phyloP scores from a whole-genome alignment of 1,140 invertebrate genomes.

The Trichonephila inaurata region DNA sequence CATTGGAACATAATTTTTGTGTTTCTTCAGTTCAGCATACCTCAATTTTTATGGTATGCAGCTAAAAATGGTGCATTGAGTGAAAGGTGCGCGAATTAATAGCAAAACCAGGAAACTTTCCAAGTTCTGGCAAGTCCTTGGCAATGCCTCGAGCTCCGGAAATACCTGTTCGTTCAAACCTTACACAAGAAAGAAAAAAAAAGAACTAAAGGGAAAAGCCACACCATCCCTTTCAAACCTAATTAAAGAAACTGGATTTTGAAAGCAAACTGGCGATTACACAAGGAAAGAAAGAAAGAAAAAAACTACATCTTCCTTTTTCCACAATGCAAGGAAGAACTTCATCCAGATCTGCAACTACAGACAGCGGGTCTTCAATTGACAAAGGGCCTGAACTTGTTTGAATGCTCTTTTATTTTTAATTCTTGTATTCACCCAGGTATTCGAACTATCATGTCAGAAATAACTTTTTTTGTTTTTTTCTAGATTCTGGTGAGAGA shows the following conservation, averaged over 20 bases:
- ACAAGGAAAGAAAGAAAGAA: not conserved
- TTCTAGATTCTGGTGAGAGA: not conserved
- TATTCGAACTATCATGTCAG: not conserved
- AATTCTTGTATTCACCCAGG: not conserved
- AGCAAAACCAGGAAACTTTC: conserved; percentile 17
- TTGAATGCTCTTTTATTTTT: not conserved
- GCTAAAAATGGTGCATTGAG: conserved; percentile 7
- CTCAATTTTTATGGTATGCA: not conserved
- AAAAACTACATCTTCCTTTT: not conserved
- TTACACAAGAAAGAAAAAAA: not conserved
- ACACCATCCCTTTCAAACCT: conserved; percentile 28
- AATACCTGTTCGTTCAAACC: conserved; percentile 28
- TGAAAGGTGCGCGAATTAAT: not conserved
- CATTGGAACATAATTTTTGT: too few species aligned
- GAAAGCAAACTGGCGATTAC: not conserved
- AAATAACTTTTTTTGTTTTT: not conserved
- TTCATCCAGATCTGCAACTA: not conserved
- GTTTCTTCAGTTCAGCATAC: not conserved
- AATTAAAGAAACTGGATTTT: conserved; percentile 38
- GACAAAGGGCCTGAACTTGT: conserved; percentile 16
- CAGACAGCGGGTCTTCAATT: conserved; percentile 28
- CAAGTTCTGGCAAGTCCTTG: conserved; percentile 10
- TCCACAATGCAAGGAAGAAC: not conserved
- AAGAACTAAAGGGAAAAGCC: not conserved
- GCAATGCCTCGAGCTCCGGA: not conserved